A percentile compares a stretch with the other conserved stretches of the same genome.
phyloP scores from a whole-genome alignment of 1,140 invertebrate species.

The Thaumetopoea pityocampa region DNA sequence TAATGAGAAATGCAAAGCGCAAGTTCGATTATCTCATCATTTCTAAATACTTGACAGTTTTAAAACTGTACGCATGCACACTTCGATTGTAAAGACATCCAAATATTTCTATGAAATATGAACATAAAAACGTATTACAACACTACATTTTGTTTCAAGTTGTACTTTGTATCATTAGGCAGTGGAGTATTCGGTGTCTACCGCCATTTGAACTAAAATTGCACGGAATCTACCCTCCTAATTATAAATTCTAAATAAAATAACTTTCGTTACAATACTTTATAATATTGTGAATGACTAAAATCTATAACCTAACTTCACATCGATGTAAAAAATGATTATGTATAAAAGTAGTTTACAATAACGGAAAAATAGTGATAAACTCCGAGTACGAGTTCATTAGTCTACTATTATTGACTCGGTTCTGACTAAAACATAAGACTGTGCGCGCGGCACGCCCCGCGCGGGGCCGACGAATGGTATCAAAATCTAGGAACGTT shows the following conservation, averaged over 20 bases:
- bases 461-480: conserved; percentile 16
- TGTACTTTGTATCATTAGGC: conserved; percentile 63
- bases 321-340: conserved; percentile 42
- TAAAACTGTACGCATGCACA: conserved; percentile 6
- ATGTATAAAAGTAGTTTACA: conserved; percentile 42
- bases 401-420: conserved; percentile 40
- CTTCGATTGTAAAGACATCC: conserved; percentile 13
- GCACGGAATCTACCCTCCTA: conserved; percentile 16
- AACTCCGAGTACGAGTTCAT: conserved; percentile 35
- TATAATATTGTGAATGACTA: conserved; percentile 22
- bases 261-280: conserved; percentile 21
- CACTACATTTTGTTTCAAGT: conserved; percentile 39
- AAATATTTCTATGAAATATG: conserved; percentile 15
- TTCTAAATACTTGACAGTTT: conserved; percentile 21
- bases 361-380: conserved; percentile 60
- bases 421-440: conserved; percentile 57
- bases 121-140: conserved; percentile 27
- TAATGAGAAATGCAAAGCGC: conserved; percentile 34
- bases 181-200: conserved; percentile 47
- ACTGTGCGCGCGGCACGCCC: conserved; percentile 44
- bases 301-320: conserved; percentile 17
- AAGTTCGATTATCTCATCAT: conserved; percentile 37
- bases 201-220: conserved; percentile 26
- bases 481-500: conserved; percentile 52
- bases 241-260: conserved; percentile 30